A percentile compares a stretch with the other conserved stretches of the same genome.
Evolutionary conservation across 2,113 vertebrate species (phyloP).

Genomic region (Rhea pennata): DNA sequence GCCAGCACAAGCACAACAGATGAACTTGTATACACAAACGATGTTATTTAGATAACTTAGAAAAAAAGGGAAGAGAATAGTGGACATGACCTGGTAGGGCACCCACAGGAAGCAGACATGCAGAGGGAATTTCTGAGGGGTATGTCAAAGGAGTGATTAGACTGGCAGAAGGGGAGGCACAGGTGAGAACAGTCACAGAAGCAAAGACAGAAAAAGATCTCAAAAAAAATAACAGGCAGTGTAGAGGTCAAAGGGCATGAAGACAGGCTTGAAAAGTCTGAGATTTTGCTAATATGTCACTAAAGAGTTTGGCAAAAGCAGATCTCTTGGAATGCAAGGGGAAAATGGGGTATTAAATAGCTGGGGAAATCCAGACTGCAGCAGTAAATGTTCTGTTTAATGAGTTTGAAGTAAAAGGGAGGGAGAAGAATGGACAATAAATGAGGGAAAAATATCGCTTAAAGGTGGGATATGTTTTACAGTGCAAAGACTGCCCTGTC

Average conservation of each 20-base stretch:
- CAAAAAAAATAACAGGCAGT: background rate
- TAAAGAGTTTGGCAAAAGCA: background rate
- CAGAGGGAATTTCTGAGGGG: background rate
- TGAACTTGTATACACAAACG: background rate
- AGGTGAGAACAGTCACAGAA: background rate
- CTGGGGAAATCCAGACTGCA: background rate
- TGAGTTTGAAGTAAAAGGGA: conserved; percentile 33
- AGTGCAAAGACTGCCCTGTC: background rate
- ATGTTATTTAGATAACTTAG: background rate
- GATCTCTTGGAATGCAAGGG: background rate
- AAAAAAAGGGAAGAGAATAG: background rate
- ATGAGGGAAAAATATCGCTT: background rate
- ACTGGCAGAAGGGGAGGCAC: background rate
- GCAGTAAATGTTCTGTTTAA: background rate
- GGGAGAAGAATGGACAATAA: background rate
- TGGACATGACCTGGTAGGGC: background rate
- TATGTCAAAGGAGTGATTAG: conserved; percentile 2
- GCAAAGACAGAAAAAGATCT: conserved; percentile 7
- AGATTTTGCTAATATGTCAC: conserved; percentile 12
- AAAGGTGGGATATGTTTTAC: background rate
- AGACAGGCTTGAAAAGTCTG: background rate
- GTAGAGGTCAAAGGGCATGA: background rate
- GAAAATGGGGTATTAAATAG: conserved; percentile 21
- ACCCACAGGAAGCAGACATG: background rate
- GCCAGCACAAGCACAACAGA: background rate